Evolutionary conservation across 2,888 invertebrate genomes (phyloP).

Genomic region (Caenorhabditis sp.): DNA sequence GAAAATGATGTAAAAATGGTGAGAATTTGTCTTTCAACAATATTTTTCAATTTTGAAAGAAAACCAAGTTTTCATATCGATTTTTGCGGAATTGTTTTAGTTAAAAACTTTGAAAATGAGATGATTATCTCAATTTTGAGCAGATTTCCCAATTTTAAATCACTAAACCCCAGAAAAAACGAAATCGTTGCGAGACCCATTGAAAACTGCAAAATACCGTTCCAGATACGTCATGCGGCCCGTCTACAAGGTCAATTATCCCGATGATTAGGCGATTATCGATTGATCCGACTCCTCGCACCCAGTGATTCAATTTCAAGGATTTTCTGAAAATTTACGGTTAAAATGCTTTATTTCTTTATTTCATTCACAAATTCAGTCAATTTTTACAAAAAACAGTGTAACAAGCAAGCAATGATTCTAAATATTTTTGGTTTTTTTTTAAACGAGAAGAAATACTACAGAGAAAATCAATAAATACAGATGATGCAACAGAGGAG

Average conservation of each 20-base stretch:
- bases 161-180: too few relatives aligned
- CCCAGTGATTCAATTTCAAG: background rate
- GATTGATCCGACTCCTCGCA: background rate
- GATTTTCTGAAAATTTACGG: background rate
- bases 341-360: background rate
- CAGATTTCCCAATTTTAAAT: too few relatives aligned
- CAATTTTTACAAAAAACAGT: background rate
- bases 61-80: background rate
- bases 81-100: background rate
- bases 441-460: background rate
- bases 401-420: background rate
- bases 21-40: too few relatives aligned
- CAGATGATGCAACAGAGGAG: background rate
- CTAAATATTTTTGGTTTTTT: background rate
- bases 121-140: too few relatives aligned
- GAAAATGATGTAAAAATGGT: too few relatives aligned
- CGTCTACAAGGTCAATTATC: constrained; percentile 30
- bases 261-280: constrained; percentile 31
- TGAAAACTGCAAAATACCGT: too few relatives aligned
- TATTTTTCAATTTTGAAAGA: too few relatives aligned
- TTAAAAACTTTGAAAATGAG: too few relatives aligned
- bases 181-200: too few relatives aligned
- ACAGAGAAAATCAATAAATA: constrained; percentile 17
- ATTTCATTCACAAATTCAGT: too few relatives aligned
- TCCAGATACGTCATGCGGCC: constrained; percentile 59